Evolutionary conservation across 2,113 vertebrate genomes (phyloP).

Genomic region (Clupea harengus): DNA sequence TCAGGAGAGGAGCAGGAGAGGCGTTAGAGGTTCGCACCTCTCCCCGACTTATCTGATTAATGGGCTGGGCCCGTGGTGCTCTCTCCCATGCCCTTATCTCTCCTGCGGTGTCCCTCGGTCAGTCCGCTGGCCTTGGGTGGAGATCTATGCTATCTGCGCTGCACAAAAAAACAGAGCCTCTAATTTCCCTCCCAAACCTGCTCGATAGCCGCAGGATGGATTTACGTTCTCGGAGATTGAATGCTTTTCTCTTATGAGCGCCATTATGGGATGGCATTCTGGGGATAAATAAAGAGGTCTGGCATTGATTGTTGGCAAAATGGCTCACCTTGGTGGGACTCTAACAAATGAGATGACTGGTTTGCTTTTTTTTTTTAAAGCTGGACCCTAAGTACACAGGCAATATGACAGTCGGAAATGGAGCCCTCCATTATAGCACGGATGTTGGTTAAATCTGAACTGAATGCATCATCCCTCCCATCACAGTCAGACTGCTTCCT

Average conservation of each 20-base stretch:
- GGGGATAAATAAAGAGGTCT: slow-evolving; percentile 25
- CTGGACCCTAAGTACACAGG: not conserved
- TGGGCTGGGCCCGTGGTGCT: not conserved
- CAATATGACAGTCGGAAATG: not conserved
- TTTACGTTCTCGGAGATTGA: slow-evolving; percentile 25
- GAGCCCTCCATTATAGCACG: not conserved
- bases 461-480: not conserved
- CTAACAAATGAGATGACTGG: slow-evolving; percentile 51
- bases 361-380: not conserved
- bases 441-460: not conserved
- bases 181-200: slow-evolving; percentile 4
- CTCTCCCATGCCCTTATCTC: not conserved
- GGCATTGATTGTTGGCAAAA: slow-evolving; percentile 37
- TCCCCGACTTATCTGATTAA: not conserved
- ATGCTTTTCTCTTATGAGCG: slow-evolving; percentile 27
- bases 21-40: not conserved
- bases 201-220: slow-evolving; percentile 12
- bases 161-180: not conserved
- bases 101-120: not conserved
- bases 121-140: not conserved
- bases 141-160: slow-evolving; percentile 8
- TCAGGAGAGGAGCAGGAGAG: not conserved
- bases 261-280: slow-evolving; percentile 46
- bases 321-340: slow-evolving; percentile 38
- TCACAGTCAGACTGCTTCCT: not conserved